Percentiles rank a stretch among this genome's conserved stretches.
Evolutionary conservation across 1,140 invertebrate genomes (phyloP).

Genomic region (Pogonognathellus flavescens): DNA sequence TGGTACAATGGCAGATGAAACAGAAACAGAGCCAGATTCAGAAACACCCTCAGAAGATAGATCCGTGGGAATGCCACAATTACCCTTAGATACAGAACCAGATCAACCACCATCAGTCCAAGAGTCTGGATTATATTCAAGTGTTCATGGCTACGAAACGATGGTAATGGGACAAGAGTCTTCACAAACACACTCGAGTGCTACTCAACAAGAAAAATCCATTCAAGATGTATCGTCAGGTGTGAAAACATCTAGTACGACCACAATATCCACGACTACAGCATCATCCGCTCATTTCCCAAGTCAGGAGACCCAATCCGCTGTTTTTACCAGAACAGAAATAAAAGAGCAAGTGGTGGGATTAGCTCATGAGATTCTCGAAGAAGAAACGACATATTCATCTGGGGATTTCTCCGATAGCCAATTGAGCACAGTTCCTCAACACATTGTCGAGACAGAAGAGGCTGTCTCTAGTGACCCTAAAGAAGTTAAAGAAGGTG

Average conservation of each 20-base stretch:
- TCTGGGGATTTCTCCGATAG: slow-evolving; percentile 66
- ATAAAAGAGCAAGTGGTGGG: background rate
- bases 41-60: slow-evolving; percentile 44
- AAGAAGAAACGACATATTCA: slow-evolving; percentile 56
- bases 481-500: slow-evolving; percentile 20
- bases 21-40: slow-evolving; percentile 1
- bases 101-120: background rate
- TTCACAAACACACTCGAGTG: background rate
- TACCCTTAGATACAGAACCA: slow-evolving; percentile 2
- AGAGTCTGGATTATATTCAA: slow-evolving; percentile 2
- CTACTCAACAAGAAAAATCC: background rate
- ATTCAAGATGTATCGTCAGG: background rate
- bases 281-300: background rate
- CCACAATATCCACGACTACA: background rate
- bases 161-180: background rate
- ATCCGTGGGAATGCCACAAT: slow-evolving; percentile 7
- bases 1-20: slow-evolving; percentile 46
- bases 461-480: slow-evolving; percentile 6
- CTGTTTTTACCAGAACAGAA: background rate
- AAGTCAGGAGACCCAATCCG: too few relatives aligned
- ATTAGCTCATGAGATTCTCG: slow-evolving; percentile 33
- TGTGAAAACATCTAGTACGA: slow-evolving; percentile 23
- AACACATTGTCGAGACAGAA: slow-evolving; percentile 7
- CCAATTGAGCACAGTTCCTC: slow-evolving; percentile 64
- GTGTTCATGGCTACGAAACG: slow-evolving; percentile 33